A percentile compares a stretch with the other conserved stretches of the same genome.
Evolutionary conservation across 1,140 invertebrate genomes (phyloP).

Genomic region (Babylonia areolata): DNA sequence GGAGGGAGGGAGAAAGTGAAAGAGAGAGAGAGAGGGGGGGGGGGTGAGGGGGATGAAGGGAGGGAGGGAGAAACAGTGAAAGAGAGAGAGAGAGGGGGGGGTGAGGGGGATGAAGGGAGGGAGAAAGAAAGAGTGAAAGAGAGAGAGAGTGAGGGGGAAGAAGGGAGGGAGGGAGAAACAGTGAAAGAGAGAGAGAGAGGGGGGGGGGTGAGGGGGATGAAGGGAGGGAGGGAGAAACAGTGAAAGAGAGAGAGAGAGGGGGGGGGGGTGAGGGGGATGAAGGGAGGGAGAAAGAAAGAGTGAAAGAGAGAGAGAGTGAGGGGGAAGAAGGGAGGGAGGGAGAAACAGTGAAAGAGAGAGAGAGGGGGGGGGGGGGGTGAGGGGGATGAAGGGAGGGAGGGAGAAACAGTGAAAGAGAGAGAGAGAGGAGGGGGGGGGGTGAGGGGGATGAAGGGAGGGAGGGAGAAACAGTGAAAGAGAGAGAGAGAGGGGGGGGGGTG

Average conservation of each 20-base stretch:
- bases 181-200: conserved; percentile 10
- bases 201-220: neutral
- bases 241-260: neutral
- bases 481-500: neutral
- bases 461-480: neutral
- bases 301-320: conserved; percentile 3
- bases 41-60: neutral
- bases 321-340: no score
- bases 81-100: neutral
- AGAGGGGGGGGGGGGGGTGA: neutral
- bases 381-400: neutral
- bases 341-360: neutral
- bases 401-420: neutral
- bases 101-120: neutral
- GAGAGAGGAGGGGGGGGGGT: neutral
- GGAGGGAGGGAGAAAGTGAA: neutral
- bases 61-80: neutral
- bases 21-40: neutral
- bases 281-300: neutral
- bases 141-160: neutral
- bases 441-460: neutral
- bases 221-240: neutral
- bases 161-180: neutral
- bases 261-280: neutral
- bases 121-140: neutral